Evolutionary conservation across 2,797 vertebrate species (phyloP), one percentile per base, ranked within the genome.

Genomic region (Rhodeus uyekii): DNA sequence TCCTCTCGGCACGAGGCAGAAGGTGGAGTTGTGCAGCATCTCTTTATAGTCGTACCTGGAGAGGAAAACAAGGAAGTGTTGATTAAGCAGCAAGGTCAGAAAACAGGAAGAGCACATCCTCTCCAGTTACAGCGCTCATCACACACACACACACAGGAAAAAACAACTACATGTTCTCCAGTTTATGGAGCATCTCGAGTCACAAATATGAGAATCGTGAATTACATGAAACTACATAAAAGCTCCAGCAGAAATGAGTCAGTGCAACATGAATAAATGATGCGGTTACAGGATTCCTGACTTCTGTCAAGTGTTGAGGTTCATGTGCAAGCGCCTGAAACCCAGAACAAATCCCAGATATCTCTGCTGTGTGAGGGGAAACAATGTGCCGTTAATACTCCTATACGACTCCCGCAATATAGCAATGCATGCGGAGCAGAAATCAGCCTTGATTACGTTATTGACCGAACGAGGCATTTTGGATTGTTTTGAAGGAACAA

Each of bases 1-100:
- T 93, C 98, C 98, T 88, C 98, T 95, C 83, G 98, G 98, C 89
- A 99, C 98, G 92, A 99, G 95, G 93, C 98, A 99, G 95, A 99
- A 99, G 78, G 98, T 99, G 93, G 98, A 97, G 95, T 99, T 99
- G 95, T 97, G 96, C 91, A 99, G 96, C 97, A 99, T 98, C 93
- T 99, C 98, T 94, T 96, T 96, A 94, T 99, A 99, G 95, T 99
- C 98, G 86, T 98, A 99, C 92, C 98, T 99, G 90, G 36, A 65
- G 80, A 72, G 77, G 63, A 58, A 50, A 46, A 24, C 46, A 29
- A 73, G 53, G 44, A 58, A 80, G 38, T 61, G 60, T 18, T 65
- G 18, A 36, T 32, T 42, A n/a, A 73, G 24, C 78, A 7, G 61
- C 5, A 29, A n/a, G n/a, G n/a, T n/a, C n/a, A 39, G 55, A 76